Evolutionary conservation across 2,113 vertebrate genomes (phyloP).

Genomic region (Oxygymnocypris stewartii): DNA sequence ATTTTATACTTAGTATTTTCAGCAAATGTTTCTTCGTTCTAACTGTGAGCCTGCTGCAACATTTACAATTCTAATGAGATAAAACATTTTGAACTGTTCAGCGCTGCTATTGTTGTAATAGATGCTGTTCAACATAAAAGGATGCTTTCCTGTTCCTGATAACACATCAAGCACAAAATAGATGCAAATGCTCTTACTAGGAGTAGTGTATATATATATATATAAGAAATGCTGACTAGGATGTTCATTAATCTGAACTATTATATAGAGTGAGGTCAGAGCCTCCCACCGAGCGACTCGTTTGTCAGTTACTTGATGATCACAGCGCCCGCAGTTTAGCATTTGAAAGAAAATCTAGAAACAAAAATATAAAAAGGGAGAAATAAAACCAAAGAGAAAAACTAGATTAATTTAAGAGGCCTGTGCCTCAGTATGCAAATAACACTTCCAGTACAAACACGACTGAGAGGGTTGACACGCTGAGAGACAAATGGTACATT

Average conservation of each 20-base stretch:
- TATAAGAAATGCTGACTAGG: neutral
- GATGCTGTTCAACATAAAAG: constrained; percentile 7
- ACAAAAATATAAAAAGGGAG: neutral
- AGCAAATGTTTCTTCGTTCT: neutral
- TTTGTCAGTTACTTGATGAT: neutral
- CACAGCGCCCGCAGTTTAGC: neutral
- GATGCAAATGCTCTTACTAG: neutral
- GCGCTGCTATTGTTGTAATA: constrained; percentile 8
- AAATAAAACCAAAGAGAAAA: neutral
- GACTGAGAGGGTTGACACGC: neutral
- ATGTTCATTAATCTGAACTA: neutral
- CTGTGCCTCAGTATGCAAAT: neutral
- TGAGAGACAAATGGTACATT: neutral
- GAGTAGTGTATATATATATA: neutral
- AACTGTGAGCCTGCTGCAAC: neutral
- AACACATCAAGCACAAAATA: constrained; percentile 9
- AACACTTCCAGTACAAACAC: neutral
- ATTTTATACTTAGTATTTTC: neutral
- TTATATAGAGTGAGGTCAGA: neutral
- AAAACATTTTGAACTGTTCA: constrained; percentile 20
- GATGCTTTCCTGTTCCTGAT: neutral
- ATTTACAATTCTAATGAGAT: constrained; percentile 9
- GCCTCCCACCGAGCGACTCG: neutral
- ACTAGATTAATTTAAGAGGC: neutral
- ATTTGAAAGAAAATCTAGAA: neutral